Evolutionary conservation across 2,888 invertebrate genomes (phyloP).

Genomic region (Graphium colonna): DNA sequence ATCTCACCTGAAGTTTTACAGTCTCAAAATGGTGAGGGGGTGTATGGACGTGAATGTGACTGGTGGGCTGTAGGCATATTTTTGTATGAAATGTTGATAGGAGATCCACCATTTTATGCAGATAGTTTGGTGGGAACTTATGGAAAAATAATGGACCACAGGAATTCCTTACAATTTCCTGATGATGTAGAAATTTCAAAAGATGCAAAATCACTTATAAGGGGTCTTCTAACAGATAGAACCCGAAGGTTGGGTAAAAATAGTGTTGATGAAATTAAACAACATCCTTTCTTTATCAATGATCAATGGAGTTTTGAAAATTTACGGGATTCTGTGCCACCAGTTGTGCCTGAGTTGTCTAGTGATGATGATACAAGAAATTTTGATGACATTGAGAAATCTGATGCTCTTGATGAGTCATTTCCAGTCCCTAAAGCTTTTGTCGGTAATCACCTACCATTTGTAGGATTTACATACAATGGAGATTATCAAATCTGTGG

Average conservation of each 20-base stretch:
- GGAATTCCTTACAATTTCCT: conserved; percentile 96
- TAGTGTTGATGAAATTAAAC: conserved; percentile 96
- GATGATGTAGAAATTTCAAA: conserved; percentile 96
- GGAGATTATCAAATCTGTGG: conserved; percentile 91
- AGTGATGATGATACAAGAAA: conserved; percentile 99
- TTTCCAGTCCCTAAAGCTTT: conserved; percentile 98
- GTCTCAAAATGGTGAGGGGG: conserved; percentile 96
- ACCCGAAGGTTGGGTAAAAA: conserved; percentile 92
- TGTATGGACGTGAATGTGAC: conserved; percentile 98
- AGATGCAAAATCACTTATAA: conserved; percentile 92
- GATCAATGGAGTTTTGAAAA: conserved; percentile 99
- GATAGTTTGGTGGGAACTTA: conserved; percentile 99
- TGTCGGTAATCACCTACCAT: conserved; percentile 98
- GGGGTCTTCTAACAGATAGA: conserved; percentile 96
- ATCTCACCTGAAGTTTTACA: conserved; percentile 99
- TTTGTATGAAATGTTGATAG: conserved; percentile 98
- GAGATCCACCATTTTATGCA: conserved; percentile 99
- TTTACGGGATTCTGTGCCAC: conserved; percentile 95
- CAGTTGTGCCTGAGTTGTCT: conserved; percentile 96
- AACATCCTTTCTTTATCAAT: conserved; percentile 96
- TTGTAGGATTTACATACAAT: conserved; percentile 98
- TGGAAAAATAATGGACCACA: conserved; percentile 99
- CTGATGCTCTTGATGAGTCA: conserved; percentile 94
- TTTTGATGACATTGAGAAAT: conserved; percentile 98
- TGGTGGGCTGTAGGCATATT: conserved; percentile 99